A percentile compares a stretch with the other conserved stretches of the same genome.
Conservation (phyloP, 2,888 invertebrate species). For the Drosophila quinaria region DNA sequence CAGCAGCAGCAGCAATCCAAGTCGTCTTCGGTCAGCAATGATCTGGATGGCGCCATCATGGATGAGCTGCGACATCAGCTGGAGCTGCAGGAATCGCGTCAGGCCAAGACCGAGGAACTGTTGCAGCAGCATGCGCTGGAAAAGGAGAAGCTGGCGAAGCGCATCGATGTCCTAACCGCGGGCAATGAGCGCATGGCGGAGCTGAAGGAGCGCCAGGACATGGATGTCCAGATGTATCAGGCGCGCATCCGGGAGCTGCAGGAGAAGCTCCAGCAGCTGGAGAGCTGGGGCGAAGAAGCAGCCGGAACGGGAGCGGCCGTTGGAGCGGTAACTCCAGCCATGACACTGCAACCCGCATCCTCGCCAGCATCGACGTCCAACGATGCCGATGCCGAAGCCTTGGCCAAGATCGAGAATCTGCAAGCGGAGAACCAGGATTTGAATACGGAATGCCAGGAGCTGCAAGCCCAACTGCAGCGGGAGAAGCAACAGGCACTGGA, state of each 20-base stretch:
- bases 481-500: conserved; percentile 36
- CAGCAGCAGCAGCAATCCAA: conserved; percentile 34
- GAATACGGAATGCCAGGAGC: conserved; percentile 88
- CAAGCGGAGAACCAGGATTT: conserved; percentile 87
- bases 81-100: conserved; percentile 88
- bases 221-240: conserved; percentile 91
- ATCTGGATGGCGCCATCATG: conserved; percentile 92
- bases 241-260: conserved; percentile 90
- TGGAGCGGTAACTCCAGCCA: neutral
- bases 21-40: conserved; percentile 72
- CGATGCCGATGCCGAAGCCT: conserved; percentile 19
- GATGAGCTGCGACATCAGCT: conserved; percentile 92
- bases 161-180: conserved; percentile 90
- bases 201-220: conserved; percentile 93
- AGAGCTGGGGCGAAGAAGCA: conserved; percentile 85
- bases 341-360: neutral
- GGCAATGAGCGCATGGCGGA: conserved; percentile 92
- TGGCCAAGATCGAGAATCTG: conserved; percentile 86
- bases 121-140: conserved; percentile 89
- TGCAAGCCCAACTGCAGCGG: conserved; percentile 87
- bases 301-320: neutral
- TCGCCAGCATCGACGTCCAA: neutral
- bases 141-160: conserved; percentile 89
- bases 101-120: conserved; percentile 88
- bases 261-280: conserved; percentile 88